These are phyloP conservation scores for Tigriopus japonicus DNA, from an alignment of 1,140 invertebrate genomes.

Conservation along the genomic window DNA sequence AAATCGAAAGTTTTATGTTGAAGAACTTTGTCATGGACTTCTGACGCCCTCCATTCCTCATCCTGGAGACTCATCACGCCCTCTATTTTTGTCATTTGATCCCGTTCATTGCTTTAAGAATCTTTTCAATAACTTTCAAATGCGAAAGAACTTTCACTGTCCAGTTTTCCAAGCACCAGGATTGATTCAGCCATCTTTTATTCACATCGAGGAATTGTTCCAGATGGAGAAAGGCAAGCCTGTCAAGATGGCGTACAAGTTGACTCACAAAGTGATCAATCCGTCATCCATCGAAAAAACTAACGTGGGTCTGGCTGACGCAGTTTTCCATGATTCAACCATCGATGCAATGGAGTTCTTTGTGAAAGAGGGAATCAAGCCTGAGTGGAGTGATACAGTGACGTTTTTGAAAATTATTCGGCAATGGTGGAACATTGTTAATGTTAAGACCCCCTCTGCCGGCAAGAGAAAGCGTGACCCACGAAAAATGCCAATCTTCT, in stretches of 20 bases:
- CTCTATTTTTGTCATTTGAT: not conserved
- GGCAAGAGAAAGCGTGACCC: not conserved
- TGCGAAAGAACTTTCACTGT: not conserved
- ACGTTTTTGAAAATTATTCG: not conserved
- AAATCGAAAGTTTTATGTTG: not conserved
- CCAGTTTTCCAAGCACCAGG: not conserved
- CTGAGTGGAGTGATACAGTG: not conserved
- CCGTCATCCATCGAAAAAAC: not conserved
- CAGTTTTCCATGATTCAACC: slow-evolving; percentile 6
- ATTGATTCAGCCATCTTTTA: not conserved
- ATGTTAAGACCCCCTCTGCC: not conserved
- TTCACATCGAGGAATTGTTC: not conserved
- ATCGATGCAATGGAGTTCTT: not conserved
- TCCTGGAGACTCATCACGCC: not conserved
- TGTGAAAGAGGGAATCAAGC: not conserved
- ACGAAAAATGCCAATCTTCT: not conserved
- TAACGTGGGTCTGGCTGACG: not conserved
- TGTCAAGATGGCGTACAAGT: not conserved
- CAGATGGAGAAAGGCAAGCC: not conserved
- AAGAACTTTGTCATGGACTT: not conserved
- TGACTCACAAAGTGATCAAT: not conserved
- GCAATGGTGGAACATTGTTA: not conserved
- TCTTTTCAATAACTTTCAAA: not conserved
- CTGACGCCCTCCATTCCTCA: not conserved
- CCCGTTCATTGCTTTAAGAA: not conserved